A percentile compares a stretch with the other conserved stretches of the same genome.
Conservation (phyloP, 1,140 invertebrate genomes). For the Ridgeia piscesae region DNA sequence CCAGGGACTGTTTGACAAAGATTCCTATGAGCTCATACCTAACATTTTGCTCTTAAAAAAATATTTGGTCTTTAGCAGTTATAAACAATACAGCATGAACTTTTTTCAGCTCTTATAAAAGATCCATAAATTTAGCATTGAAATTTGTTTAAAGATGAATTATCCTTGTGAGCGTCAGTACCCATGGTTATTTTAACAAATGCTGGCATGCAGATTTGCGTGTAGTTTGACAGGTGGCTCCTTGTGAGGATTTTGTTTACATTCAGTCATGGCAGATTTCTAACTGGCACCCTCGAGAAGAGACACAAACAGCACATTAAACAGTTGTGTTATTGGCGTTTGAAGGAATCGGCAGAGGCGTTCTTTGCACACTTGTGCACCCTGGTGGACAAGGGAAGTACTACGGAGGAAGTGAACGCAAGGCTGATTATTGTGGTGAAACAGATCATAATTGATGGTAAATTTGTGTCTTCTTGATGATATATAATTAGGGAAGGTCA, state of each 20-base stretch:
- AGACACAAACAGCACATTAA: background rate
- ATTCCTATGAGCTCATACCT: too few relatives aligned
- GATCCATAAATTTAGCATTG: too few relatives aligned
- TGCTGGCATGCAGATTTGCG: background rate
- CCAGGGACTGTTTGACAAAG: too few relatives aligned
- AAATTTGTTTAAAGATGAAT: too few relatives aligned
- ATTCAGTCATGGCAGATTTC: background rate
- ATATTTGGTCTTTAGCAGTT: too few relatives aligned
- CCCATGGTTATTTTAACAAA: background rate
- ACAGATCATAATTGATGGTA: constrained; percentile 53
- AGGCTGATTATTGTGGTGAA: constrained; percentile 38
- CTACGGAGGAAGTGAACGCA: constrained; percentile 28
- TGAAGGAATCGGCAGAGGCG: constrained; percentile 36
- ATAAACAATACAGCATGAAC: too few relatives aligned
- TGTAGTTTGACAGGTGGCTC: background rate
- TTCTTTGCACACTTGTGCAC: constrained; percentile 51
- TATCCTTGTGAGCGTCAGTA: too few relatives aligned
- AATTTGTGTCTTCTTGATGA: constrained; percentile 5
- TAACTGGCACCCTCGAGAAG: background rate
- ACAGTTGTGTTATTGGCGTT: background rate
- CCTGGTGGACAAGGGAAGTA: constrained; percentile 37
- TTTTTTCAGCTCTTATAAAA: too few relatives aligned
- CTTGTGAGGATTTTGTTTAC: background rate
- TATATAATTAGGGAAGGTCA: background rate
- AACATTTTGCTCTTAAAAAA: too few relatives aligned